Percentiles rank a stretch among this genome's conserved stretches.
Conservation (phyloP, 2,797 vertebrate species). For the Glyptemys insculpta region DNA sequence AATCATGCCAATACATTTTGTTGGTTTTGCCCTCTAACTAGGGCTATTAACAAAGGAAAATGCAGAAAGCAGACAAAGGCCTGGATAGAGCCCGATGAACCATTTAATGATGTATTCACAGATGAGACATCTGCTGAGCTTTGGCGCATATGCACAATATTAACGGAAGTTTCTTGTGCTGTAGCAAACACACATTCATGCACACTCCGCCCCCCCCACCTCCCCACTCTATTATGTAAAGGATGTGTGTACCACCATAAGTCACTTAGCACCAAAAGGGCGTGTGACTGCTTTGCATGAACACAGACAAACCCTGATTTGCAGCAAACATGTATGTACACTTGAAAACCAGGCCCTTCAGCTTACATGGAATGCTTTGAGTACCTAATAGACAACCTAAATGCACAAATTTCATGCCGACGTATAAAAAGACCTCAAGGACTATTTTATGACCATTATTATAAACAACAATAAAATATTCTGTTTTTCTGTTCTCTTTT, state of each 20-base stretch:
- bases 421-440: slow-evolving; percentile 44
- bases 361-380: neutral
- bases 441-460: slow-evolving; percentile 38
- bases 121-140: neutral
- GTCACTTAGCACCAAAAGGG: neutral
- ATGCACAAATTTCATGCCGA: neutral
- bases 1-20: neutral
- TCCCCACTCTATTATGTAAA: accelerated
- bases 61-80: neutral
- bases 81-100: neutral
- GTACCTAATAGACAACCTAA: slow-evolving; percentile 9
- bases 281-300: neutral
- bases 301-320: neutral
- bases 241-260: neutral
- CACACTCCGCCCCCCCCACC: accelerated
- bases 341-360: neutral
- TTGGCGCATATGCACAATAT: neutral
- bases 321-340: neutral
- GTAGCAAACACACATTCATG: accelerated
- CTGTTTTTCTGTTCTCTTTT: slow-evolving; percentile 48
- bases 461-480: slow-evolving; percentile 56
- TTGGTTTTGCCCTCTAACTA: neutral
- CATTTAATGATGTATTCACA: neutral
- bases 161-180: neutral
- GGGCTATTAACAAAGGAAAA: neutral